Base-by-base conservation (phyloP, 2,888 invertebrate genomes). In the Caenorhabditis panamensis region DNA sequence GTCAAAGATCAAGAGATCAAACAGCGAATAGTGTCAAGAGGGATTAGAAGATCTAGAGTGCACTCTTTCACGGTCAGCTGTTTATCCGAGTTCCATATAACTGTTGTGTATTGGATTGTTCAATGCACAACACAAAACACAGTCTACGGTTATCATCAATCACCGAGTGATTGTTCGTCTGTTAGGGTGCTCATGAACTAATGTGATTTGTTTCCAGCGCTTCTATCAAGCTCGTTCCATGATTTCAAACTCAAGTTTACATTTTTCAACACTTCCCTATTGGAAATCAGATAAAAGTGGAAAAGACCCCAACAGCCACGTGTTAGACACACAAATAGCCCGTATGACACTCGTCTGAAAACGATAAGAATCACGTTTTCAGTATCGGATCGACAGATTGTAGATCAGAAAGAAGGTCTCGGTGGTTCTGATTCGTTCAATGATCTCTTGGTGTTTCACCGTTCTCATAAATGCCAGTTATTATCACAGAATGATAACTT, bases 361-460 rank as follows among this genome's bases (percentile, higher is more conserved):
- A 22, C 41, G 71, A 71, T 71, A 71, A 71, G 56, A 71, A 71
- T 71, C 71, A 71, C 71, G 71, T 71, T 71, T 71, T 63, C 54
- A 37, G 18, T 64, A n/a, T 28, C 6, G 16, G 13, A 1, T 9
- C 18, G 16, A 28, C n/a, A 28, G 54, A 26, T 31, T 59, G 41
- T 37, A 53, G 71, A 69, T 69, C 53, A 69, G 26, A 53, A 63
- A 41, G 22, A 13, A 16, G 13, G 13, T 41, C 5, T 13, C 31
- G 9, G 31, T 16, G 18, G 37, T 16, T 13, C 13, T 11, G 22
- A 61, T 22, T n/a, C n/a, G 11, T 22, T 59, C n/a, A 2, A 22
- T n/a, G 26, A 28, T 36, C 16, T 18, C 6, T 9, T 31, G 31
- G 16, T 54, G 4, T 54, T 26, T 26, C 11, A 26, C 13, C 54